A percentile compares a stretch with the other conserved stretches of the same genome.
phyloP scores from a whole-genome alignment of 2,888 invertebrate genomes.

The Syrphus vitripennis region DNA sequence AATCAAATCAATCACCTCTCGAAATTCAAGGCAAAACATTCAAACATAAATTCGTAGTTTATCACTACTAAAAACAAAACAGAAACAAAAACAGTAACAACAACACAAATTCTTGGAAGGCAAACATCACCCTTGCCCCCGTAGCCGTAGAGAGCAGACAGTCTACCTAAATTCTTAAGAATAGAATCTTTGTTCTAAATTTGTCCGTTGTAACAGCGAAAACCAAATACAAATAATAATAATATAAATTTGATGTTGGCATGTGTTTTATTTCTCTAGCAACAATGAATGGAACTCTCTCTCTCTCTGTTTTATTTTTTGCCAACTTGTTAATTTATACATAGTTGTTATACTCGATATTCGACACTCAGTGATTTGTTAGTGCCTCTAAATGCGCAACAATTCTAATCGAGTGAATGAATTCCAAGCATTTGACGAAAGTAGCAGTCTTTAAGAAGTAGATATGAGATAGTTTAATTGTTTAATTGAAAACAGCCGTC shows the following conservation, averaged over 20 bases:
- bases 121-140: background rate
- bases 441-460: constrained; percentile 15
- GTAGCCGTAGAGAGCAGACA: background rate
- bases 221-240: constrained; percentile 13
- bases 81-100: background rate
- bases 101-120: background rate
- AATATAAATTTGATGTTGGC: constrained; percentile 36
- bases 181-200: constrained; percentile 64
- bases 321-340: background rate
- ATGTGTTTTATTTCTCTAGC: constrained; percentile 22
- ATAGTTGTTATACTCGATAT: background rate
- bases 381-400: constrained; percentile 5
- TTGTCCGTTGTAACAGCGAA: constrained; percentile 54
- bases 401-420: background rate
- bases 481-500: constrained; percentile 28
- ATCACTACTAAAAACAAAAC: no score
- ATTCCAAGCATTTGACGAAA: constrained; percentile 30
- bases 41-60: constrained; percentile 36
- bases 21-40: constrained; percentile 48
- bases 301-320: constrained; percentile 10
- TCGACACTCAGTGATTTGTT: background rate
- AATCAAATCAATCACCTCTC: constrained; percentile 17
- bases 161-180: constrained; percentile 15
- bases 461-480: constrained; percentile 30
- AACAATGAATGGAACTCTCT: constrained; percentile 28